A percentile compares a stretch with the other conserved stretches of the same genome.
Conservation (phyloP, 2,113 vertebrate genomes). For the Poeciliopsis retropinna region DNA sequence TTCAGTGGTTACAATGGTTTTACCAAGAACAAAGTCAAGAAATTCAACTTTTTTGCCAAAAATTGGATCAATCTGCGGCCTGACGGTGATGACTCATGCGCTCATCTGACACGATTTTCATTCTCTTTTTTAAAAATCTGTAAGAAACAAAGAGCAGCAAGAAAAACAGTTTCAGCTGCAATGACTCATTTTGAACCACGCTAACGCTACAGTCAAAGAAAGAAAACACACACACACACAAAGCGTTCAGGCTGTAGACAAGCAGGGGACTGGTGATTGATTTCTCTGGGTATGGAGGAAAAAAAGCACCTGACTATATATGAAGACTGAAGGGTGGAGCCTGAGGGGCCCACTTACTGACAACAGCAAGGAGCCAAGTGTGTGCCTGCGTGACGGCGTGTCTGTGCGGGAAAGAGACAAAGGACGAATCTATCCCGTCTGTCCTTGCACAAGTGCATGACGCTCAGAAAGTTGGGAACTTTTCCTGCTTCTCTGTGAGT, state of each 20-base stretch:
- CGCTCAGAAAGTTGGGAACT: slow-evolving; percentile 6
- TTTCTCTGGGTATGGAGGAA: slow-evolving; percentile 48
- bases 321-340: slow-evolving; percentile 37
- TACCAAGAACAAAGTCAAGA: slow-evolving; percentile 35
- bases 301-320: slow-evolving; percentile 66
- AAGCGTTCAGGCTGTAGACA: neutral
- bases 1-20: neutral
- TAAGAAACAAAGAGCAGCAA: neutral
- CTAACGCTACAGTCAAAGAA: slow-evolving; percentile 16
- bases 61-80: slow-evolving; percentile 4
- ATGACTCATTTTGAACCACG: slow-evolving; percentile 46
- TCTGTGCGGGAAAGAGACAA: slow-evolving; percentile 6
- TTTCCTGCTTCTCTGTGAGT: slow-evolving; percentile 31
- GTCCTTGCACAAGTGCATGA: slow-evolving; percentile 12
- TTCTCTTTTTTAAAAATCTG: slow-evolving; percentile 6
- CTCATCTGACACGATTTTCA: neutral
- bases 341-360: slow-evolving; percentile 49
- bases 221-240: neutral
- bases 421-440: neutral
- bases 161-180: slow-evolving; percentile 29
- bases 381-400: slow-evolving; percentile 4
- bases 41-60: slow-evolving; percentile 9
- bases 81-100: slow-evolving; percentile 42
- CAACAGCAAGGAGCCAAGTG: slow-evolving; percentile 32
- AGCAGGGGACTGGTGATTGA: slow-evolving; percentile 65